Evolutionary conservation across 1,140 invertebrate genomes (phyloP).

Genomic region (Heterodera carotae): DNA sequence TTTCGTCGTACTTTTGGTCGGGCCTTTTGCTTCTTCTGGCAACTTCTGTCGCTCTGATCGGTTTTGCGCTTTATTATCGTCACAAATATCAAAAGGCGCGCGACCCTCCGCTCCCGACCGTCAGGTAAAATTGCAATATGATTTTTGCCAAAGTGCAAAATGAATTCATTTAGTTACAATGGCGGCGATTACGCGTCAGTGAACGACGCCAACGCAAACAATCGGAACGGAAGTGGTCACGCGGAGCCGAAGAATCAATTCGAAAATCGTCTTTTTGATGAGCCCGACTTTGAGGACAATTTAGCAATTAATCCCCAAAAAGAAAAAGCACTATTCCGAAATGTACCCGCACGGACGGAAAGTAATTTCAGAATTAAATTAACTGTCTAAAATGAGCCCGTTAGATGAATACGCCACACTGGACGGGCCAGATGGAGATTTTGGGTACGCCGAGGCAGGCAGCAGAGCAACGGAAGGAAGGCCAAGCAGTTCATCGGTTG

Average conservation of each 20-base stretch:
- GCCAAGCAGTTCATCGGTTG: background rate
- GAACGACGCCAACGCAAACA: background rate
- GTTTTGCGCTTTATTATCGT: slow-evolving; percentile 56
- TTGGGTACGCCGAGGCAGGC: background rate
- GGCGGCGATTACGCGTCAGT: slow-evolving; percentile 21
- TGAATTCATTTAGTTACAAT: background rate
- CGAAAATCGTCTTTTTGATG: slow-evolving; percentile 20
- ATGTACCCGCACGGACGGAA: slow-evolving; percentile 17
- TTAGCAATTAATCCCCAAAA: slow-evolving; percentile 24
- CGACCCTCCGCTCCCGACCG: slow-evolving; percentile 54
- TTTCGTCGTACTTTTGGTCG: slow-evolving; percentile 26
- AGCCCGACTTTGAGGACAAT: slow-evolving; percentile 26
- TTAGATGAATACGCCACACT: slow-evolving; percentile 49
- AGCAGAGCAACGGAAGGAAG: background rate
- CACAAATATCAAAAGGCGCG: slow-evolving; percentile 58
- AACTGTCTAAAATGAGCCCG: background rate
- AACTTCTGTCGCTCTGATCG: slow-evolving; percentile 37
- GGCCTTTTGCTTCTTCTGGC: slow-evolving; percentile 29
- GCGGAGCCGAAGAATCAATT: slow-evolving; percentile 5
- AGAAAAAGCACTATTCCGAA: slow-evolving; percentile 31
- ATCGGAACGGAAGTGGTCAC: slow-evolving; percentile 8
- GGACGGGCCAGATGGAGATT: slow-evolving; percentile 28
- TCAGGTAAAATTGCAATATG: slow-evolving; percentile 38
- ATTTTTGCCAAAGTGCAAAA: background rate
- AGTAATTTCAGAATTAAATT: background rate